Conservation (phyloP, 2,113 vertebrate genomes). For the Oplegnathus fasciatus region DNA sequence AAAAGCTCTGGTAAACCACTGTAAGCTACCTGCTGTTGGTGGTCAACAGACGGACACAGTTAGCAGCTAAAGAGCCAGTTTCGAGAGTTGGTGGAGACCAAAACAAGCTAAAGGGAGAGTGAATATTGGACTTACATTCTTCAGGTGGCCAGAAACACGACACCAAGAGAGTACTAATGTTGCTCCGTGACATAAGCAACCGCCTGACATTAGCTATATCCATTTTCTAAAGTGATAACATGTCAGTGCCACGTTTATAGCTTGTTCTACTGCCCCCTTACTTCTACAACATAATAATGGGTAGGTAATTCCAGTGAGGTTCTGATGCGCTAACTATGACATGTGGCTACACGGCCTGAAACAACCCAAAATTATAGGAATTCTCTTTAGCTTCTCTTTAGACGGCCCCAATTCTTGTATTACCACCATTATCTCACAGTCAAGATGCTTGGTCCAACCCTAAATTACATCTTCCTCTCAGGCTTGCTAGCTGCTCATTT, state of each 20-base stretch:
- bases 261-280: not conserved
- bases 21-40: not conserved
- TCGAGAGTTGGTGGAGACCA: not conserved
- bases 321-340: not conserved
- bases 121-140: not conserved
- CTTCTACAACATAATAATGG: not conserved
- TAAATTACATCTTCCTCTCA: slow-evolving; percentile 57
- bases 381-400: slow-evolving; percentile 17
- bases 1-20: not conserved
- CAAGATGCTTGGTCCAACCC: slow-evolving; percentile 20
- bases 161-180: not conserved
- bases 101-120: not conserved
- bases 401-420: slow-evolving; percentile 14
- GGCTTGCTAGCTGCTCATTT: slow-evolving; percentile 58
- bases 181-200: not conserved
- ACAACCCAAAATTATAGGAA: not conserved
- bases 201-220: not conserved
- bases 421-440: slow-evolving; percentile 34
- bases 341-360: not conserved
- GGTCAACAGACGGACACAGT: not conserved
- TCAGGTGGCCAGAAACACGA: not conserved
- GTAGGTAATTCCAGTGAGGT: not conserved
- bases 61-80: not conserved
- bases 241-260: not conserved
- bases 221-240: not conserved